Conservation (phyloP, 30 jellyfish, hydroid and myxozoan species). For the Hydractinia symbiolongicarpus region DNA sequence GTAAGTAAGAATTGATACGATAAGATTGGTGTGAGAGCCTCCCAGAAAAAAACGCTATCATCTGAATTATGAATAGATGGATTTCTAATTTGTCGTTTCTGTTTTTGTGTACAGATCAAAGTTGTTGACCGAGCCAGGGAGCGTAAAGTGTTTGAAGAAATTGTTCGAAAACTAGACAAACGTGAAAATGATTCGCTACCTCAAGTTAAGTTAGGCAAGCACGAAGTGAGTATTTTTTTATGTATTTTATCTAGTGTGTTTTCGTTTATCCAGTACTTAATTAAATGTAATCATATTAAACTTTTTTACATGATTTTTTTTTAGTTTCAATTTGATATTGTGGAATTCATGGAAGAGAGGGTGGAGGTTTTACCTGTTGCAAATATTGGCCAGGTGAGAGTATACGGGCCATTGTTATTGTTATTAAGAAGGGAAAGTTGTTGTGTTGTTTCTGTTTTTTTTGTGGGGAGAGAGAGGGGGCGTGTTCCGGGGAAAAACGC, state of each 20-base stretch:
- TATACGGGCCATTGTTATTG: background rate
- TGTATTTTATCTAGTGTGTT: too few relatives aligned
- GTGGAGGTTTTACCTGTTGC: conserved; percentile 67
- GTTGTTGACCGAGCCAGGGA: too few relatives aligned
- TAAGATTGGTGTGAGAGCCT: too few relatives aligned
- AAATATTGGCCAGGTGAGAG: conserved; percentile 83
- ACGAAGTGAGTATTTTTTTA: conserved; percentile 53
- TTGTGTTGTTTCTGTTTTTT: too few relatives aligned
- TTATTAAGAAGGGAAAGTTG: background rate
- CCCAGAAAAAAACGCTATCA: too few relatives aligned
- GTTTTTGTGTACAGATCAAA: too few relatives aligned
- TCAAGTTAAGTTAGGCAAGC: conserved; percentile 87
- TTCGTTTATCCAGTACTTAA: background rate
- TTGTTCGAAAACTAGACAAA: conserved; percentile 74
- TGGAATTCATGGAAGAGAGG: conserved; percentile 77
- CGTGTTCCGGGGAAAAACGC: too few relatives aligned
- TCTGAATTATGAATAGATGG: too few relatives aligned
- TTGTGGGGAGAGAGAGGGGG: too few relatives aligned
- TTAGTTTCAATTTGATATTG: conserved; percentile 64
- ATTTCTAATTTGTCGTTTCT: too few relatives aligned
- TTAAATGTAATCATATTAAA: background rate
- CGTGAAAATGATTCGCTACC: conserved; percentile 88
- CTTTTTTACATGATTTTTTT: background rate
- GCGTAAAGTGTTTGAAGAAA: background rate
- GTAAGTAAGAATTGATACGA: conserved; percentile 36